Conservation (phyloP, 2,797 vertebrate genomes). For the Lepus townsendii region DNA sequence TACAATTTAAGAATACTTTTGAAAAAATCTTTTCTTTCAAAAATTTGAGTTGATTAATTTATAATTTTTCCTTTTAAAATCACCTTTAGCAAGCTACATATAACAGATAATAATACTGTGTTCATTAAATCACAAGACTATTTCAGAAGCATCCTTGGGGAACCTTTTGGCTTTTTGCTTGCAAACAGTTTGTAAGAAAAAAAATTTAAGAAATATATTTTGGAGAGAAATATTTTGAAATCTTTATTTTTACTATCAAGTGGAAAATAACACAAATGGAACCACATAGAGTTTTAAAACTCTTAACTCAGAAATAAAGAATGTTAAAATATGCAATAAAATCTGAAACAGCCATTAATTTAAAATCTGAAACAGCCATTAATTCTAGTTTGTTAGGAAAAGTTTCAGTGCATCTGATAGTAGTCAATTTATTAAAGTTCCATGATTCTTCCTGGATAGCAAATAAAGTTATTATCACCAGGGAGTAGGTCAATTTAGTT, state of each 20-base stretch:
- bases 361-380: neutral
- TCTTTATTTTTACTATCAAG: constrained; percentile 4
- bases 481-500: neutral
- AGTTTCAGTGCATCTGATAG: neutral
- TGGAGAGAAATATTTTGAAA: neutral
- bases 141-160: neutral
- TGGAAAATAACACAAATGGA: constrained; percentile 38
- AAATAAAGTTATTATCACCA: neutral
- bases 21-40: constrained; percentile 52
- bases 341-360: neutral
- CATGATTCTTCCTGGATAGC: neutral
- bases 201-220: neutral
- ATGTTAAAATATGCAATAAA: neutral
- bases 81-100: neutral
- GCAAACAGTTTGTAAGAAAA: neutral
- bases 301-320: constrained; percentile 7
- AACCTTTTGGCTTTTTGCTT: neutral
- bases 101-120: neutral
- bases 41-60: constrained; percentile 1
- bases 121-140: constrained; percentile 17
- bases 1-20: constrained; percentile 52
- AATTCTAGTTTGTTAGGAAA: neutral
- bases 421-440: neutral
- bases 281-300: neutral
- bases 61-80: constrained; percentile 55